Evolutionary conservation across 2,888 invertebrate genomes (phyloP).

Genomic region (Escarpia spicata): DNA sequence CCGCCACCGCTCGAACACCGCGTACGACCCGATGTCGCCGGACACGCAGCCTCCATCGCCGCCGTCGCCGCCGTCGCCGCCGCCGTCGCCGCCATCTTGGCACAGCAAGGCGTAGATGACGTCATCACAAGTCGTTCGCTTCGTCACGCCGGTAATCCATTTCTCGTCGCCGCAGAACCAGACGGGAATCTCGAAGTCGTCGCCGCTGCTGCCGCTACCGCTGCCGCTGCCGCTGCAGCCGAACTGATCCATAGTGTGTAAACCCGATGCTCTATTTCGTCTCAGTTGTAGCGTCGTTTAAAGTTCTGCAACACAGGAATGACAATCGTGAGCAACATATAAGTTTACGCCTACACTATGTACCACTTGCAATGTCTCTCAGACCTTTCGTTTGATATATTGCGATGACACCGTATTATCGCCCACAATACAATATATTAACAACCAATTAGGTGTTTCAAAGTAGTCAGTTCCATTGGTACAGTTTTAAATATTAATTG

Average conservation of each 20-base stretch:
- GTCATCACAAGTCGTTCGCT: slow-evolving; percentile 82
- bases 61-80: slow-evolving; percentile 14
- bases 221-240: neutral
- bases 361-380: neutral
- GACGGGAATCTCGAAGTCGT: slow-evolving; percentile 64
- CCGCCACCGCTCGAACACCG: slow-evolving; percentile 75
- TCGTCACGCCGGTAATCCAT: slow-evolving; percentile 82
- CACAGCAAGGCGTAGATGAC: slow-evolving; percentile 78
- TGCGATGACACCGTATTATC: neutral
- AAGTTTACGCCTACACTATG: neutral
- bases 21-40: slow-evolving; percentile 76
- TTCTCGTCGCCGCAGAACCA: slow-evolving; percentile 81
- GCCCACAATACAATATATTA: neutral
- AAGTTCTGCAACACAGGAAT: neutral
- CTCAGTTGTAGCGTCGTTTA: neutral
- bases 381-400: neutral
- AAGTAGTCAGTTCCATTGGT: no score
- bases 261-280: neutral
- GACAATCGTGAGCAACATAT: neutral
- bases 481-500: no score
- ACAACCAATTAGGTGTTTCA: no score
- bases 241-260: neutral
- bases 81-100: slow-evolving; percentile 37
- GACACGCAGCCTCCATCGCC: slow-evolving; percentile 76
- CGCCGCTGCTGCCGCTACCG: slow-evolving; percentile 14